These are phyloP conservation scores for Diprion similis DNA, from an alignment of 1,140 invertebrate species.

Conservation along the genomic window DNA sequence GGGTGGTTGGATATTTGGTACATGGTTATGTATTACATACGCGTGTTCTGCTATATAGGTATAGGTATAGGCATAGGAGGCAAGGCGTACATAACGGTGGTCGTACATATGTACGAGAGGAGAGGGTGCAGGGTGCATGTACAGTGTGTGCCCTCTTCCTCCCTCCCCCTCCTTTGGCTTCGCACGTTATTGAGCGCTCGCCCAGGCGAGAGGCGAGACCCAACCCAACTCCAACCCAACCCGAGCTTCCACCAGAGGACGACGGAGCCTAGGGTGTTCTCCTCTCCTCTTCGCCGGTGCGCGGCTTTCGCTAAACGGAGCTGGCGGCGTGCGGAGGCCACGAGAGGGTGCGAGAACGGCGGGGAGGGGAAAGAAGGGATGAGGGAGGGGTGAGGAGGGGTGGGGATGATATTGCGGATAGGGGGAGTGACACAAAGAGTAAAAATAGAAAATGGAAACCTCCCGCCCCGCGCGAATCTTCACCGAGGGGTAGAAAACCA, in stretches of 20 bases:
- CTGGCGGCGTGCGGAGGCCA: slow-evolving; percentile 9
- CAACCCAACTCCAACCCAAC: slow-evolving; percentile 48
- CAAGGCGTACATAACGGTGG: slow-evolving; percentile 8
- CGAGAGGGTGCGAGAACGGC: slow-evolving; percentile 5
- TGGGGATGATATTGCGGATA: neutral
- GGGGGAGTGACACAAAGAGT: slow-evolving; percentile 13
- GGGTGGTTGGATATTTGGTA: too few species aligned
- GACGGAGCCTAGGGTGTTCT: neutral
- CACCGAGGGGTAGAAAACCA: slow-evolving; percentile 37
- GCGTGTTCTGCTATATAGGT: neutral
- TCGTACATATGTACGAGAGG: slow-evolving; percentile 14
- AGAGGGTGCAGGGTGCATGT: slow-evolving; percentile 38
- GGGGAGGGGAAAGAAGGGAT: slow-evolving; percentile 19
- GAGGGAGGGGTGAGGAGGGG: slow-evolving; percentile 24
- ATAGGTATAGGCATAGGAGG: neutral
- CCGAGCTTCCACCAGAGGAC: neutral
- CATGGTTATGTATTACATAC: slow-evolving; percentile 1
- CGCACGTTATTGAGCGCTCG: slow-evolving; percentile 65
- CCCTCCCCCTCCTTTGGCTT: slow-evolving; percentile 55
- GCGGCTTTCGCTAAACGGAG: slow-evolving; percentile 29
- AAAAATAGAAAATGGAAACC: slow-evolving; percentile 54
- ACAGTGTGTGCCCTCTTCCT: slow-evolving; percentile 45
- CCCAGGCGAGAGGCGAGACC: slow-evolving; percentile 50
- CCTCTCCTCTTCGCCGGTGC: neutral
- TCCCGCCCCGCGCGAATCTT: slow-evolving; percentile 28